Conservation (phyloP, 2,888 invertebrate species). For the Tachystola acroxantha region DNA sequence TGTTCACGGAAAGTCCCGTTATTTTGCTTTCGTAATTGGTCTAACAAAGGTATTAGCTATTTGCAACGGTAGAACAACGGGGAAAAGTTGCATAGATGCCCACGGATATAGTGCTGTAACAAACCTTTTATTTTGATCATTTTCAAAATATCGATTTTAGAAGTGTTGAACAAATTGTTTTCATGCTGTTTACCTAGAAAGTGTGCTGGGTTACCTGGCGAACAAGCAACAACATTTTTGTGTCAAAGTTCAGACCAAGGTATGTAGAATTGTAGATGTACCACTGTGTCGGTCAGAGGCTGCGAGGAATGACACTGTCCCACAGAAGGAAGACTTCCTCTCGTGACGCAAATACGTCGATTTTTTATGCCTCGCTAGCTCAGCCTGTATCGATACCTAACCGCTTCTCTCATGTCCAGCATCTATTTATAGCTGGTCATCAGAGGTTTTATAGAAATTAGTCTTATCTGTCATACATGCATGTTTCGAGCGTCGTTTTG, state of each 20-base stretch:
- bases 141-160: constrained; percentile 66
- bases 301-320: not conserved
- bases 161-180: constrained; percentile 54
- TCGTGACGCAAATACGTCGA: constrained; percentile 12
- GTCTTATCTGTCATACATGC: not conserved
- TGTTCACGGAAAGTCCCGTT: constrained; percentile 70
- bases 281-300: not conserved
- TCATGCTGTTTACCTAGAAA: constrained; percentile 68
- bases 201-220: constrained; percentile 50
- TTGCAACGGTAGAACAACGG: constrained; percentile 44
- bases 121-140: constrained; percentile 51
- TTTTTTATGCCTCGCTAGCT: constrained; percentile 14
- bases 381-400: constrained; percentile 13
- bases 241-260: constrained; percentile 65
- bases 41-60: constrained; percentile 63
- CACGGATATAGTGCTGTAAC: constrained; percentile 10
- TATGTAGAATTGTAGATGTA: constrained; percentile 27
- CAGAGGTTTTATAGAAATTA: not conserved
- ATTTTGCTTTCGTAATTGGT: constrained; percentile 69
- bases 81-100: constrained; percentile 21
- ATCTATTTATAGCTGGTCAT: constrained; percentile 15
- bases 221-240: constrained; percentile 58
- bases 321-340: not conserved
- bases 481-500: not conserved
- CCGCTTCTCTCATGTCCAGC: constrained; percentile 9